Evolutionary conservation across 2,888 invertebrate species (phyloP), one percentile per base, ranked within the genome.

Genomic region (Allacma fusca): DNA sequence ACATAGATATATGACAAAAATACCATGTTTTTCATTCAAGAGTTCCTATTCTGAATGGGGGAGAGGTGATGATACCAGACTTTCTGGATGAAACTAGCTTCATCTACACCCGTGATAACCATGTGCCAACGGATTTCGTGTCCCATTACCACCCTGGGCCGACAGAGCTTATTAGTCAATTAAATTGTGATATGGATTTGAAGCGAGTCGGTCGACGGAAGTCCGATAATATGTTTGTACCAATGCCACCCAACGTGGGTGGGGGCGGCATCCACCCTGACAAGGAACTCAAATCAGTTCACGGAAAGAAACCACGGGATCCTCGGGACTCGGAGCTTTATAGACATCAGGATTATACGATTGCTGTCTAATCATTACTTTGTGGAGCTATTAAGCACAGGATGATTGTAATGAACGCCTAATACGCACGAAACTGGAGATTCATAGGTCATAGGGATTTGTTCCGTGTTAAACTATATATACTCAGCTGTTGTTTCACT

Each of bases 271-370:
- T 62, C 12, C 21, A 5, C 12, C 23, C 24, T 13, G 40, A 40
- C 40, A 40, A 40, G 40, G 40, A 40, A 40, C 40, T 9, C 13
- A 40, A 40, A 13, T 5, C 40, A 9, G 40, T 5, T 13, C 40
- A 40, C 13, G 13, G 13, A 9, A 40, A 40, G 13, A 5, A 5
- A 9, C 69, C 43, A 69, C 2, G 23, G 13, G 29, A 69, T 23
- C 43, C n/a, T 40, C 50, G 28, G 9, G 64, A 75, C 23, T 24
- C 43, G 1, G 50, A 67, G 28, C 29, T 50, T 65, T 13, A 26
- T 19, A 26, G 43, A 28, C 44, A 65, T 65, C 74, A 74, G 64
- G 74, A 75, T 24, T 75, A 75, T 26, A 75, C 75, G 9, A 75
- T 75, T 44, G 75, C 75, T 40, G 75, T 75, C 24, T 69, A 43